These are phyloP conservation scores for Helicoverpa zea DNA, from an alignment of 1,140 invertebrate species.

Conservation along the genomic window DNA sequence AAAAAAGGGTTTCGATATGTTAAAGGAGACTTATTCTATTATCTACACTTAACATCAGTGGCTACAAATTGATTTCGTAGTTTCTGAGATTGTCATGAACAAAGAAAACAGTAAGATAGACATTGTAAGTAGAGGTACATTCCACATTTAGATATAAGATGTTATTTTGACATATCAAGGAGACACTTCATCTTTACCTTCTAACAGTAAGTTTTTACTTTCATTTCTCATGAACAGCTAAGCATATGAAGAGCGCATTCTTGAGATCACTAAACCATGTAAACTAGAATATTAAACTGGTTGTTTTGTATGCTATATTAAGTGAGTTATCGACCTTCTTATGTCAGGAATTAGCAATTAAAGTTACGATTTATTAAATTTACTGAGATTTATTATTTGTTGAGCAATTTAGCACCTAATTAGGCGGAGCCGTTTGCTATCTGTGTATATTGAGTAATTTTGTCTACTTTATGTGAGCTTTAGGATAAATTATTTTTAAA, in stretches of 20 bases:
- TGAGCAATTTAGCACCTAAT: background rate
- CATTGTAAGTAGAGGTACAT: no score
- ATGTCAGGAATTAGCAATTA: background rate
- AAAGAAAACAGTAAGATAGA: no score
- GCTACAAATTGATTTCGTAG: no score
- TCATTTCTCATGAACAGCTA: no score
- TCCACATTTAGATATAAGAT: no score
- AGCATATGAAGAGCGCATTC: background rate
- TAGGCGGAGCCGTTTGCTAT: background rate
- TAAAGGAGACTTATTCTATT: no score
- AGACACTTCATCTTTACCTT: no score
- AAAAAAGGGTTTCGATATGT: no score
- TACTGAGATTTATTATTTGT: background rate
- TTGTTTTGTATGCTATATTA: background rate
- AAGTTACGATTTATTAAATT: background rate
- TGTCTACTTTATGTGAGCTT: background rate
- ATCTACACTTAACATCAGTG: no score
- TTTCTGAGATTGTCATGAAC: background rate
- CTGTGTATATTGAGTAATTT: background rate
- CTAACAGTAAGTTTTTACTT: no score
- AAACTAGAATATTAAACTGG: background rate
- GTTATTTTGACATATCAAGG: no score
- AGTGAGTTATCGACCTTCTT: background rate
- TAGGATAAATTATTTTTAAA: background rate
- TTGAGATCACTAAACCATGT: background rate